Percentiles rank a stretch among this genome's conserved stretches.
Evolutionary conservation across 1,140 invertebrate species (phyloP).

Genomic region (Drepana arcuata): DNA sequence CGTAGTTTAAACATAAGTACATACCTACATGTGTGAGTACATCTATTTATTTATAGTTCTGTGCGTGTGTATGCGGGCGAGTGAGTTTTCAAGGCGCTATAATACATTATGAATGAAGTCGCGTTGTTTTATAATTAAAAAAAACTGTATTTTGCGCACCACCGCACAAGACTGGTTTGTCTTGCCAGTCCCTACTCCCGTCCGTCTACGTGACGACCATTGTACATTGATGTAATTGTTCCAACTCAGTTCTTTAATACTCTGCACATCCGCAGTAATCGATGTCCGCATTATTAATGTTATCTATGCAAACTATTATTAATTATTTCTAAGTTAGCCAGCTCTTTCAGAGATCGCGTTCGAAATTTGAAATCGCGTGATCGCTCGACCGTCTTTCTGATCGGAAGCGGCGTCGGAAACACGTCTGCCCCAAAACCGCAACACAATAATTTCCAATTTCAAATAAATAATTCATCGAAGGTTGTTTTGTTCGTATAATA

Average conservation of each 20-base stretch:
- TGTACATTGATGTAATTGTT: conserved; percentile 52
- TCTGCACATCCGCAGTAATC: conserved; percentile 33
- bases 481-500: conserved; percentile 21
- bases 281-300: conserved; percentile 24
- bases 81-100: conserved; percentile 35
- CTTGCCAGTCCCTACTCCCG: too few relatives aligned
- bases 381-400: conserved; percentile 23
- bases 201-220: conserved; percentile 29
- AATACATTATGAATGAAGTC: conserved; percentile 66
- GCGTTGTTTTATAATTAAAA: conserved; percentile 40
- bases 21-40: conserved; percentile 15
- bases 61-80: conserved; percentile 26
- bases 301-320: too few relatives aligned
- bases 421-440: conserved; percentile 62
- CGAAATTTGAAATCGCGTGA: conserved; percentile 42
- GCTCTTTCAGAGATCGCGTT: too few relatives aligned
- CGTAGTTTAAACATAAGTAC: too few relatives aligned
- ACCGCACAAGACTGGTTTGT: conserved; percentile 36
- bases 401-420: conserved; percentile 63
- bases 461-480: conserved; percentile 47
- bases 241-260: conserved; percentile 28
- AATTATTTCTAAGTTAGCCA: too few relatives aligned
- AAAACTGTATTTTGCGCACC: conserved; percentile 45
- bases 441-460: conserved; percentile 59
- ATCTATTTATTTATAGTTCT: conserved; percentile 27